Percentiles rank a stretch among this genome's conserved stretches.
These are phyloP conservation scores for Hydrolagus affinis DNA, from an alignment of 2,113 vertebrate genomes.

Conservation along the genomic window DNA sequence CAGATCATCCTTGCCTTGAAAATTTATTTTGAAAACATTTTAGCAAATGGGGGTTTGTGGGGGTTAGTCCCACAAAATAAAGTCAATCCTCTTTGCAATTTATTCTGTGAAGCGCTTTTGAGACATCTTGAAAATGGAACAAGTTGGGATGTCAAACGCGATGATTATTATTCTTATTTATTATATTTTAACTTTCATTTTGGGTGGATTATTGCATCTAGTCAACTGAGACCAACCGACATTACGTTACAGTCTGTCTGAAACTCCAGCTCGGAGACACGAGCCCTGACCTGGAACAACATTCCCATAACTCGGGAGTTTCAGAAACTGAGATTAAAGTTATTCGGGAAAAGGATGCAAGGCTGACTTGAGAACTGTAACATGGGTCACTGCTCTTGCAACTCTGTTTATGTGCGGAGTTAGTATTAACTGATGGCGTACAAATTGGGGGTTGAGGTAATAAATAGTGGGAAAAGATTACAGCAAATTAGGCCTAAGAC, in stretches of 20 bases:
- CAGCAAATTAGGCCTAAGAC: not conserved
- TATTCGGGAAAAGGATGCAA: constrained; percentile 18
- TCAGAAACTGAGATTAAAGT: constrained; percentile 22
- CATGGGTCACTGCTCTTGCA: not conserved
- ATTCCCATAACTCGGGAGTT: constrained; percentile 1
- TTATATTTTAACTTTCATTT: not conserved
- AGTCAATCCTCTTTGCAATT: too few relatives aligned
- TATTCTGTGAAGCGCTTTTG: too few relatives aligned
- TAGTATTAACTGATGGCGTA: not conserved
- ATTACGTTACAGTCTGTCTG: not conserved
- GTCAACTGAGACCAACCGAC: constrained; percentile 15
- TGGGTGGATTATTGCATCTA: constrained; percentile 7
- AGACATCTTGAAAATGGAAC: too few relatives aligned
- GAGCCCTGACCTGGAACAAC: not conserved
- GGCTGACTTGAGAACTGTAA: not conserved
- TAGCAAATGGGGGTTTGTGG: too few relatives aligned
- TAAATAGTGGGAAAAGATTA: not conserved
- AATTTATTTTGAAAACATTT: too few relatives aligned
- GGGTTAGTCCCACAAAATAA: too few relatives aligned
- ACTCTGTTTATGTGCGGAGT: not conserved
- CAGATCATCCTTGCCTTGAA: too few relatives aligned
- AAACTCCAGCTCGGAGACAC: not conserved
- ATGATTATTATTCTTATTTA: not conserved
- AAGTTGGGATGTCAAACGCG: too few relatives aligned
- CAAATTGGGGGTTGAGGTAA: not conserved